A percentile compares a stretch with the other conserved stretches of the same genome.
Conservation (phyloP, 53 echinoderm and acorn worm genomes). For the Antedon mediterranea region DNA sequence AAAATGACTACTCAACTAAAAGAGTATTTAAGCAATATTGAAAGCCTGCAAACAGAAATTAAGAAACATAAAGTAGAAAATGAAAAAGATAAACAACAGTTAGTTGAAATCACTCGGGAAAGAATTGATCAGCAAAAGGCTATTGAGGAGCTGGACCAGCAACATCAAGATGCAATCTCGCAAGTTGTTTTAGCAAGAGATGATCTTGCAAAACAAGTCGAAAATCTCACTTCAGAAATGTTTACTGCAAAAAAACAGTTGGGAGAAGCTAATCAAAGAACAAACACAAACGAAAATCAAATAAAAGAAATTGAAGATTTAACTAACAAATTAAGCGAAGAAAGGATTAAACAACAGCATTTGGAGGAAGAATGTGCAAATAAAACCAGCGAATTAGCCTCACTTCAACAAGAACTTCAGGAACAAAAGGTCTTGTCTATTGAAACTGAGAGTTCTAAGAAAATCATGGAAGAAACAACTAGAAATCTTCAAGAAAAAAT, state of each 20-base stretch:
- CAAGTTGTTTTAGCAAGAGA: conserved; percentile 40
- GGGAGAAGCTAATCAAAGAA: neutral
- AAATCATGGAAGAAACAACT: neutral
- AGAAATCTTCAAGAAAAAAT: neutral
- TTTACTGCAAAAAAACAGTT: conserved; percentile 8
- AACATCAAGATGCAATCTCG: conserved; percentile 46
- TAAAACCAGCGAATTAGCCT: conserved; percentile 23
- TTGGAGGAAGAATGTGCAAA: conserved; percentile 16
- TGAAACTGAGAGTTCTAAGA: neutral
- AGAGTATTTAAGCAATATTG: conserved; percentile 4
- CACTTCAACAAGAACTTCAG: conserved; percentile 25
- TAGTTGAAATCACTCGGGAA: conserved; percentile 8
- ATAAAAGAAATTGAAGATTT: conserved; percentile 18
- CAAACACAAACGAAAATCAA: conserved; percentile 6
- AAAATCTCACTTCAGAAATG: neutral
- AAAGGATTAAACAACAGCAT: conserved; percentile 10
- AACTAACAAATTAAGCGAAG: conserved; percentile 26
- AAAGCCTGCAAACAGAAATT: conserved; percentile 22
- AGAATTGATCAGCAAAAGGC: conserved; percentile 32
- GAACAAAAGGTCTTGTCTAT: neutral
- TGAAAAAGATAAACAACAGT: conserved; percentile 4
- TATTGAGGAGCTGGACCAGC: conserved; percentile 46
- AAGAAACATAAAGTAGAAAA: conserved; percentile 19
- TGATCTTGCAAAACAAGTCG: conserved; percentile 21
- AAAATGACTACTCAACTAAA: conserved; percentile 3